A percentile compares a stretch with the other conserved stretches of the same genome.
Conservation (phyloP, 2,797 vertebrate species). For the Neosalanx taihuensis region DNA sequence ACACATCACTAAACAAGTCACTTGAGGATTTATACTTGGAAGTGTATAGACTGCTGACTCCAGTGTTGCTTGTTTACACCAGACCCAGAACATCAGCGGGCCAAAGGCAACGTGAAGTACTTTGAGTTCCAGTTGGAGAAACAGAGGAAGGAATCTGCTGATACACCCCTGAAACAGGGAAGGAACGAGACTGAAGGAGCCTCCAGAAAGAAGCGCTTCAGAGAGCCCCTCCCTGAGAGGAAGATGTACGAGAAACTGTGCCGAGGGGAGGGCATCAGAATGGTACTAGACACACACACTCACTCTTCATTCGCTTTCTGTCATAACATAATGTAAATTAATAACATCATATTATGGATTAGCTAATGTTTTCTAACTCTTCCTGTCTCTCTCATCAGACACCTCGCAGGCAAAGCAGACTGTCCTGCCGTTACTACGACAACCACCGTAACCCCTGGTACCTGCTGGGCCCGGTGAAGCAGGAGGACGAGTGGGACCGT, state of each 20-base stretch:
- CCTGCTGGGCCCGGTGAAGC: constrained; percentile 84
- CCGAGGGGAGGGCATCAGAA: constrained; percentile 89
- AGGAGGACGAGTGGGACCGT: constrained; percentile 96
- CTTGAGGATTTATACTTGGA: neutral
- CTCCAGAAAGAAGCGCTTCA: constrained; percentile 54
- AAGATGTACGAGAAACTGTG: constrained; percentile 97
- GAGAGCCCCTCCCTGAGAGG: constrained; percentile 85
- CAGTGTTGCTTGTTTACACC: constrained; percentile 2
- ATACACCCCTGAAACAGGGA: constrained; percentile 33
- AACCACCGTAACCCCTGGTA: constrained; percentile 81
- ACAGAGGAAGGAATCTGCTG: constrained; percentile 74
- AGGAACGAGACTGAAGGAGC: constrained; percentile 54
- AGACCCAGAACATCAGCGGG: constrained; percentile 95
- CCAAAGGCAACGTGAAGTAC: constrained; percentile 92
- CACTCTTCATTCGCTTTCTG: neutral
- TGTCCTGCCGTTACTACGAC: constrained; percentile 93
- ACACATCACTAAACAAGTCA: too few relatives aligned
- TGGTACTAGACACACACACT: constrained; percentile 72
- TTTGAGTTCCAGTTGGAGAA: constrained; percentile 94
- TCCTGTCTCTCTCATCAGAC: constrained; percentile 70
- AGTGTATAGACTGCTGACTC: too few relatives aligned
- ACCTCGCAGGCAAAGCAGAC: constrained; percentile 82
- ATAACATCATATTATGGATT: too few relatives aligned
- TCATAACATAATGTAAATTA: too few relatives aligned
- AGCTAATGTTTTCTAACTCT: neutral